These are phyloP conservation scores for Thymelicus acteon DNA, from an alignment of 2,888 invertebrate species.

Conservation along the genomic window DNA sequence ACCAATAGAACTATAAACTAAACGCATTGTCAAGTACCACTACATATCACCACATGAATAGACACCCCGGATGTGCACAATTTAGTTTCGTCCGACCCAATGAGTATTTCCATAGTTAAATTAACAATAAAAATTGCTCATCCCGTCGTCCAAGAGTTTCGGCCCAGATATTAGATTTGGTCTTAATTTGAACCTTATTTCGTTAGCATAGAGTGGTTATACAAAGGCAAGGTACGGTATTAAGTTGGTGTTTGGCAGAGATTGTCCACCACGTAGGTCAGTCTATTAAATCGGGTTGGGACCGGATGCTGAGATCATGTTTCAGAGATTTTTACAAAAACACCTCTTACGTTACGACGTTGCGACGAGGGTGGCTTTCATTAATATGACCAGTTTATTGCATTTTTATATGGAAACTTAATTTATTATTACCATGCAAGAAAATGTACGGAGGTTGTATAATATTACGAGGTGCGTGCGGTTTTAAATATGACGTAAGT, in stretches of 20 bases:
- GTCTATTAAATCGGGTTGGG: slow-evolving; percentile 77
- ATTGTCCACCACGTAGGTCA: slow-evolving; percentile 76
- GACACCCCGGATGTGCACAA: slow-evolving; percentile 83
- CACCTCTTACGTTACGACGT: slow-evolving; percentile 69
- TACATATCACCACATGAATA: slow-evolving; percentile 61
- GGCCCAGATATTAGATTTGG: slow-evolving; percentile 31
- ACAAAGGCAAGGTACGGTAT: neutral
- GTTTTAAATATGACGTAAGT: neutral
- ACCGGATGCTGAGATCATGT: slow-evolving; percentile 77
- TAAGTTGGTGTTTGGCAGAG: slow-evolving; percentile 52
- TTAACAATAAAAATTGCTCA: slow-evolving; percentile 83
- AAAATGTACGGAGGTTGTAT: slow-evolving; percentile 4
- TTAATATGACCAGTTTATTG: slow-evolving; percentile 22
- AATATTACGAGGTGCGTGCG: neutral
- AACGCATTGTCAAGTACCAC: slow-evolving; percentile 58
- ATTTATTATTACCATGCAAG: slow-evolving; percentile 24
- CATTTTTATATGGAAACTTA: slow-evolving; percentile 32
- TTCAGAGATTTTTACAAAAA: slow-evolving; percentile 76
- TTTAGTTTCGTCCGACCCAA: slow-evolving; percentile 79
- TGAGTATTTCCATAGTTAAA: slow-evolving; percentile 75
- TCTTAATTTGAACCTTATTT: neutral
- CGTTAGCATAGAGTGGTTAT: neutral
- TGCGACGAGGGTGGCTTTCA: slow-evolving; percentile 49
- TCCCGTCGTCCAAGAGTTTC: slow-evolving; percentile 57
- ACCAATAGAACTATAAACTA: slow-evolving; percentile 55